phyloP scores from a whole-genome alignment of 2,888 invertebrate species.

The Cotesia congregata region DNA sequence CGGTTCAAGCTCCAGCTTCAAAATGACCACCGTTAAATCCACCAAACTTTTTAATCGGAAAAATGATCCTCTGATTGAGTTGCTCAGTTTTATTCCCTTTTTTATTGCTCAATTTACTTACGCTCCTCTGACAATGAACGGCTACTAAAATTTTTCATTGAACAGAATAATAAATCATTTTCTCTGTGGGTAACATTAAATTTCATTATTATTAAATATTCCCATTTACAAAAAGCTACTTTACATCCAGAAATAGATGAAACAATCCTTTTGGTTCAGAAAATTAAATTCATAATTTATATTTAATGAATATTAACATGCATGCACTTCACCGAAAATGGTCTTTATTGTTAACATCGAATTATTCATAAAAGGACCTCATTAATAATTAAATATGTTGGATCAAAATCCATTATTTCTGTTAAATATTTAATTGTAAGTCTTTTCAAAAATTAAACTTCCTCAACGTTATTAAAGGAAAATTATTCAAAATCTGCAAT shows the following conservation, averaged over 20 bases:
- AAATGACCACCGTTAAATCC: constrained; percentile 46
- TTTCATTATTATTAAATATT: not conserved
- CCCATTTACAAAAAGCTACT: not conserved
- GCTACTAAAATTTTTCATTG: not conserved
- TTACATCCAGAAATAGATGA: not conserved
- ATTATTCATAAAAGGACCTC: no score
- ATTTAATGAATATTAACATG: no score
- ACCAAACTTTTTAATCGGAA: constrained; percentile 44
- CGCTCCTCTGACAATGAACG: not conserved
- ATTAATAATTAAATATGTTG: no score
- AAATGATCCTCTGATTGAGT: constrained; percentile 24
- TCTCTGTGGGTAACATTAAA: not conserved
- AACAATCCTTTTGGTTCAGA: no score
- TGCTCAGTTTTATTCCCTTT: not conserved
- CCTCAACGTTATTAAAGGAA: no score
- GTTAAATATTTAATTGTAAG: no score
- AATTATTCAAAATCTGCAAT: no score
- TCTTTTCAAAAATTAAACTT: no score
- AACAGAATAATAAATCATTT: not conserved
- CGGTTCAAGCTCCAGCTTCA: not conserved
- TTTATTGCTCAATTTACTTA: not conserved
- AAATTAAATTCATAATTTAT: no score
- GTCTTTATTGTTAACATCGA: no score
- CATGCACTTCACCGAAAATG: no score
- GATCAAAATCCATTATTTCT: no score